phyloP scores from a whole-genome alignment of 2,888 invertebrate species.

The Mechanitis messenoides region DNA sequence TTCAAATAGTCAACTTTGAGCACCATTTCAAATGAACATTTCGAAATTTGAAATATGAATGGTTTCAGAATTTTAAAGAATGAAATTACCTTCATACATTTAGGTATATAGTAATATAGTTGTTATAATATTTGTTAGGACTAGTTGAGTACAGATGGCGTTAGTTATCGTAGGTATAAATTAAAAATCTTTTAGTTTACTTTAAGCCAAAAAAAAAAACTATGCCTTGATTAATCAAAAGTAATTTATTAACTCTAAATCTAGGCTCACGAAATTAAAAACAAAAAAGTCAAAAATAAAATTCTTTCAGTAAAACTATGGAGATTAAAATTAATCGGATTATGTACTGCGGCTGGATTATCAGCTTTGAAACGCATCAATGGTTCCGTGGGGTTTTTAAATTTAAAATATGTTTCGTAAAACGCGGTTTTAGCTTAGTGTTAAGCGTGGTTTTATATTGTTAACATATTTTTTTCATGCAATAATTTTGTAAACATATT shows the following conservation, averaged over 20 bases:
- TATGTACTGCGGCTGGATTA: slow-evolving; percentile 28
- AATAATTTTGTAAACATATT: neutral
- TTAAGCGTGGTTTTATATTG: neutral
- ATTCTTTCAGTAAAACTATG: slow-evolving; percentile 4
- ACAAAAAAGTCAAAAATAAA: neutral
- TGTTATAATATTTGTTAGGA: neutral
- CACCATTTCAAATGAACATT: neutral
- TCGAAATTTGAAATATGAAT: slow-evolving; percentile 2
- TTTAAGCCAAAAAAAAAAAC: no score
- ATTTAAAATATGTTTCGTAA: slow-evolving; percentile 3
- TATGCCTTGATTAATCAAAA: no score
- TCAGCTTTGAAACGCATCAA: slow-evolving; percentile 7
- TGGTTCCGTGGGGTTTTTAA: neutral
- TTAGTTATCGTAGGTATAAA: neutral
- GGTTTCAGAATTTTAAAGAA: neutral
- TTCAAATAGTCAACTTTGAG: neutral
- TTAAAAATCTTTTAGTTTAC: no score
- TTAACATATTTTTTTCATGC: neutral
- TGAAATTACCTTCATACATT: neutral
- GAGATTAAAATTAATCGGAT: slow-evolving; percentile 23
- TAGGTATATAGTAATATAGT: neutral
- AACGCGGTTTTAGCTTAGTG: slow-evolving; percentile 4
- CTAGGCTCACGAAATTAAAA: neutral
- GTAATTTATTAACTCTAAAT: neutral
- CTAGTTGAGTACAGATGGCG: neutral